Base-by-base conservation (phyloP, 1,140 invertebrate species). In the Platorchestia sp. region DNA sequence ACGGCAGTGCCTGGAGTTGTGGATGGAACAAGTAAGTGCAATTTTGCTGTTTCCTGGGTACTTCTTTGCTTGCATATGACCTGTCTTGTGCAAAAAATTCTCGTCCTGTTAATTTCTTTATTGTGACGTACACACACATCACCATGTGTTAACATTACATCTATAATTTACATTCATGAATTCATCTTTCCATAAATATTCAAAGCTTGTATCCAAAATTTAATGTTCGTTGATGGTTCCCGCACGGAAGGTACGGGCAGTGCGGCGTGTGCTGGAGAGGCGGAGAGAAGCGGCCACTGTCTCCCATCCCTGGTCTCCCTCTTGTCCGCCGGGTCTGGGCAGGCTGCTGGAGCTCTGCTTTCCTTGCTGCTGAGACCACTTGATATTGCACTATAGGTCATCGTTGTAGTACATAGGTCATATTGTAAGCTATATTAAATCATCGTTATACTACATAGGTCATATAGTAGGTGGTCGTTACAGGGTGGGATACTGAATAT, bases 251-350 rank as follows among this genome's bases (percentile, higher is more conserved):
- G 91, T 93, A 93, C 45, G 91, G 91, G 44, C 91, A 93, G 91
- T 93, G 91, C 45, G 91, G 91, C 10, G 91, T 93, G 91, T 93
- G 91, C 91, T 93, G 91, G 91, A 44, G 91, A 93, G 7, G 40
- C 1, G 44, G 91, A 6, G 45, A 93, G 44, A 45, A 45, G 91
- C 45, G 45, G 45, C 5, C 0, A 6, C 45, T 93, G 43, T 44
- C 91, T 36, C 91, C 91, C 19, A 41, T 93, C 3, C 91, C 44
- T 0, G 44, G 45, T 7, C 44, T 93, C 7, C 40, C 43, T 5
- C 0, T 16, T 19, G 45, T 93, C 10, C 45, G 91, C 19, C 6
- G 44, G 7, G 43, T 93, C 36, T 93, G 91, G 91, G 91, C 91
- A 5, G 91, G 91, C 0, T 93, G 45, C 36, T 93, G 91, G 91